A percentile compares a stretch with the other conserved stretches of the same genome.
These are phyloP conservation scores for Lepidochrysops patricia DNA, from an alignment of 2,888 invertebrate species.

Conservation along the genomic window DNA sequence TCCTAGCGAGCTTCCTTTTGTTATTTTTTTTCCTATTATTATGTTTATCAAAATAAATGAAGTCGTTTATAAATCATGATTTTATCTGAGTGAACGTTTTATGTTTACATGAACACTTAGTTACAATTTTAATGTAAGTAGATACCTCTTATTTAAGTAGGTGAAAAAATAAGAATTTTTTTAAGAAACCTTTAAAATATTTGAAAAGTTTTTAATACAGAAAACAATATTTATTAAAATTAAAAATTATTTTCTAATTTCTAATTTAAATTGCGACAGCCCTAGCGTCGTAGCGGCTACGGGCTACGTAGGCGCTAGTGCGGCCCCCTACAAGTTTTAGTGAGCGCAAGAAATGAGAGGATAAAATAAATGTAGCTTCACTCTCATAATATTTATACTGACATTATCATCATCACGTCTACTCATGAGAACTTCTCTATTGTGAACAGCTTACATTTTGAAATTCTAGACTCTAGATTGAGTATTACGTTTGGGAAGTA, in stretches of 20 bases:
- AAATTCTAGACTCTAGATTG: too few species aligned
- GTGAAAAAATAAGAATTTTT: too few species aligned
- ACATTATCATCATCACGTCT: neutral
- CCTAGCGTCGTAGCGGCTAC: conserved; percentile 19
- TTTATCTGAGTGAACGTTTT: neutral
- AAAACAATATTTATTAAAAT: too few species aligned
- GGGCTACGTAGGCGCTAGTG: conserved; percentile 46
- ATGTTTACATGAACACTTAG: too few species aligned
- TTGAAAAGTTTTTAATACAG: too few species aligned
- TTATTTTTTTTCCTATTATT: neutral
- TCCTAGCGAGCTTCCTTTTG: neutral
- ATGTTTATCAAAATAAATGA: neutral
- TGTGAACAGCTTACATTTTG: too few species aligned
- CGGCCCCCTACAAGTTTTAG: conserved; percentile 67
- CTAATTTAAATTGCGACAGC: conserved; percentile 14
- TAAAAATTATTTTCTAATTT: neutral
- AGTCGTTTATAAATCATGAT: neutral
- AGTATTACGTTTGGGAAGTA: too few species aligned
- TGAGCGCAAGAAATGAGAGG: conserved; percentile 72
- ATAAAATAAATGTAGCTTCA: conserved; percentile 71
- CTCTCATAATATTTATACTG: conserved; percentile 30
- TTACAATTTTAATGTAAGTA: too few species aligned
- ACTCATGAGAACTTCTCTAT: too few species aligned
- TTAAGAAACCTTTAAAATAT: too few species aligned
- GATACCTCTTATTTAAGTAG: too few species aligned